Percentiles rank a stretch among this genome's conserved stretches.
Evolutionary conservation across 2,888 invertebrate species (phyloP).

Genomic region (Lasioglossum marginatum): DNA sequence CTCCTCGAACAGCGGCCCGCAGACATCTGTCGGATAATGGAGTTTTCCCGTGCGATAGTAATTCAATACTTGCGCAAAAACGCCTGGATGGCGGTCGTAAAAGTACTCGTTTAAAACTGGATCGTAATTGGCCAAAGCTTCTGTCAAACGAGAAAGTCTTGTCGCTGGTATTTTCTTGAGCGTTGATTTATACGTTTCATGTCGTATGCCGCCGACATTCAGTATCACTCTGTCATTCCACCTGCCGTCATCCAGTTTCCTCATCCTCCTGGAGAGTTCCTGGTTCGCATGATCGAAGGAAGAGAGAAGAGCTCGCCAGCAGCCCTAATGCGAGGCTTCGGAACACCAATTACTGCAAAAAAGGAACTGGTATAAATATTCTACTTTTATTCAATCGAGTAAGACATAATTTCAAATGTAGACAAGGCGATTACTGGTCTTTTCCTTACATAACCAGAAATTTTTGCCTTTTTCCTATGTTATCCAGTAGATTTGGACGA

Average conservation of each 20-base stretch:
- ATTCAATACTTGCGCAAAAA: slow-evolving; percentile 98
- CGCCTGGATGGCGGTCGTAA: slow-evolving; percentile 98
- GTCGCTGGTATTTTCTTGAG: slow-evolving; percentile 99
- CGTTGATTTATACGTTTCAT: slow-evolving; percentile 98
- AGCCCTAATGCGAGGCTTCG: not conserved
- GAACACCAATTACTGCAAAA: not conserved
- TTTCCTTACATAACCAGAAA: no score
- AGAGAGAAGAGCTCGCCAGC: not conserved
- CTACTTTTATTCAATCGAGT: not conserved
- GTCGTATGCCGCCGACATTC: slow-evolving; percentile 98
- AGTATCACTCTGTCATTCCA: slow-evolving; percentile 88
- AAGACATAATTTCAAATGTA: not conserved
- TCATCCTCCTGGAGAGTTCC: slow-evolving; percentile 21
- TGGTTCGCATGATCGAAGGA: slow-evolving; percentile 31
- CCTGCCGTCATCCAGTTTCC: slow-evolving; percentile 86
- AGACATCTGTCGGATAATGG: slow-evolving; percentile 99
- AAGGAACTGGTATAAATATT: not conserved
- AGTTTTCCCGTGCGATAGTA: slow-evolving; percentile 99
- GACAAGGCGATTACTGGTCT: no score
- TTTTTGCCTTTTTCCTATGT: no score
- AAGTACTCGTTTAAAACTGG: slow-evolving; percentile 99
- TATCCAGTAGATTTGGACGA: no score
- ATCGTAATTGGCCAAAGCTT: slow-evolving; percentile 99
- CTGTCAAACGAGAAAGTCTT: slow-evolving; percentile 95
- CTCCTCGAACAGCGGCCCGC: slow-evolving; percentile 99